Evolutionary conservation across 2,113 vertebrate species (phyloP), one percentile per base, ranked within the genome.

Genomic region (Grammomys dolichurus): DNA sequence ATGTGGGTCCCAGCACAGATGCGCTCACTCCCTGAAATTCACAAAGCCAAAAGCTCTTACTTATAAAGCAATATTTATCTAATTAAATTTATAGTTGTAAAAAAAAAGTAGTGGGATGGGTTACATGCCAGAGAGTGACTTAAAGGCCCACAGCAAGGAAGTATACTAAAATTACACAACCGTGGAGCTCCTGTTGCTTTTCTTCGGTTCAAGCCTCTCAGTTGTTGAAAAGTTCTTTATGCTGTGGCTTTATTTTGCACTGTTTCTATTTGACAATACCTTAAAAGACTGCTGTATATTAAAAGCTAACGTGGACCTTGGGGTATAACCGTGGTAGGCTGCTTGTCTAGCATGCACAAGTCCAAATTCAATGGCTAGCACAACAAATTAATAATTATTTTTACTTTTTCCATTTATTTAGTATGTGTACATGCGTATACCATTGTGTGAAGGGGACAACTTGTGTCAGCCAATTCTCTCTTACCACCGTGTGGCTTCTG

Each of bases 1-100:
- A 99, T 0, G 99, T 99, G 13, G 99, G 99, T 43, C 99, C 99
- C 7, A 99, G 95, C 13, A 99, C 98, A 0, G 99, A 99, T 95
- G 99, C 98, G 76, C 99, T 98, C 99, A 99, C 99, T 24, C 99
- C 99, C 99, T 99, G 94, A 76, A 91, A 85, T 93, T 85, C 46
- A 91, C 17, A 98, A 97, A 96, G 24, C 78, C 56, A 88, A 63
- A 95, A 54, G 3, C 1, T 65, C 76, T 96, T 56, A 86, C 33
- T 89, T 96, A 90, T 19, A 77, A 76, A 93, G 81, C 33, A 46
- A 60, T 54, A 36, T 78, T 31, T 33, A 65, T 43, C 24, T 63
- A 58, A 81, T 3, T 56, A 69, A 46, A 36, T 78, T 31, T 73
- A 93, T 72, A 72, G 36, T 36, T 60, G 75, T 70, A 19, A 78